phyloP scores from a whole-genome alignment of 2,888 invertebrate genomes.

The Noctua janthina region DNA sequence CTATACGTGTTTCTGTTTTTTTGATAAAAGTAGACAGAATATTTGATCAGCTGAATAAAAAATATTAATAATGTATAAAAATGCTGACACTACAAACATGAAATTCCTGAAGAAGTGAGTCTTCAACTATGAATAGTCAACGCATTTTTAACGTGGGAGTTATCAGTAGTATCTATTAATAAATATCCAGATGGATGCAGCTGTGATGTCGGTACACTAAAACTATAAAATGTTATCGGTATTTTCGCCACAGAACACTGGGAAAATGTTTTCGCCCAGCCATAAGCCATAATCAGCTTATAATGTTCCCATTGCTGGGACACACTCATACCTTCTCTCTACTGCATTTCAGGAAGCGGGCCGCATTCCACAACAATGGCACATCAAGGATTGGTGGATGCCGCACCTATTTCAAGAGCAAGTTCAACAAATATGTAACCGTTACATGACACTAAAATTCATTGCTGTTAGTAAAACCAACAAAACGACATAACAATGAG shows the following conservation, averaged over 20 bases:
- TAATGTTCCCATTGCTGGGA: not conserved
- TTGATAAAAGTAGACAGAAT: not conserved
- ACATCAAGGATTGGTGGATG: not conserved
- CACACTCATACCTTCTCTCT: not conserved
- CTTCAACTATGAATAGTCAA: slow-evolving; percentile 20
- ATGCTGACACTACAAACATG: not conserved
- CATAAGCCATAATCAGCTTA: not conserved
- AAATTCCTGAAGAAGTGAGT: slow-evolving; percentile 21
- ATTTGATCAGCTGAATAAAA: not conserved
- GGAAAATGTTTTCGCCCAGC: not conserved
- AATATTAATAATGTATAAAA: not conserved
- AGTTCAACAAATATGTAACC: not conserved
- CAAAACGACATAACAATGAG: slow-evolving; percentile 6
- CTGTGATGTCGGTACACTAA: not conserved
- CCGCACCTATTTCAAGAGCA: not conserved
- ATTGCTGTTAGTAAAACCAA: slow-evolving; percentile 41
- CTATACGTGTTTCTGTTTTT: not conserved
- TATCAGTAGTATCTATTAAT: slow-evolving; percentile 11
- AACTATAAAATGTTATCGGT: not conserved
- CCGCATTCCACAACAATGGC: not conserved
- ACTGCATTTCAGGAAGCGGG: not conserved
- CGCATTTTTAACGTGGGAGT: slow-evolving; percentile 12
- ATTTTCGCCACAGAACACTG: not conserved
- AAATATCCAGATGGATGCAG: slow-evolving; percentile 23
- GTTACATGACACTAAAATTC: slow-evolving; percentile 24